Evolutionary conservation across 2,797 vertebrate genomes (phyloP), one percentile per base, ranked within the genome.

Genomic region (Babyrousa celebensis): DNA sequence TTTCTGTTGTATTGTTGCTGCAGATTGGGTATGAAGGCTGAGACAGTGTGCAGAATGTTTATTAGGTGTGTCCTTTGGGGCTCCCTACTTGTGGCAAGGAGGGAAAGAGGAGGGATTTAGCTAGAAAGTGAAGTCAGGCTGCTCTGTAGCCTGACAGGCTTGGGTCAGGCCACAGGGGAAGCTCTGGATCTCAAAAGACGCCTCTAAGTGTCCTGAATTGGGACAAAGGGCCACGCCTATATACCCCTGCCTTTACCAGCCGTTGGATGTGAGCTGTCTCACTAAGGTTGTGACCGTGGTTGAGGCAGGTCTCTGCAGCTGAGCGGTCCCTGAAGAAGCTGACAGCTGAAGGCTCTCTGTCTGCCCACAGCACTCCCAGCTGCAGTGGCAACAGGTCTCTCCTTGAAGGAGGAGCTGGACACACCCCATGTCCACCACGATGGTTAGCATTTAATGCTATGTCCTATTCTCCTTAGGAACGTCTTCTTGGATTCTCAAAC

Each of bases 401-500:
- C n/a, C 17, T 15, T 82, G 29, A 54, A 77, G 74, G 25, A 9
- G 67, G 65, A n/a, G 36, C 20, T 40, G 7, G 27, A 23, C 56
- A 1, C 36, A 56, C 20, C n/a, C 43, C 27, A 7, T 10, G 20
- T 80, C 54, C 15, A 54, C 8, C 29, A 21, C 12, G 29, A 23
- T 9, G 15, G 25, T 40, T 23, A 67, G 27, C 6, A 4, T 48
- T 72, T 92, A 85, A 84, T 54, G 4, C n/a, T 27, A 9, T 72
- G 27, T 40, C 27, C 29, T 85, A 12, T 23, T 93, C 40, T 63
- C 29, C 82, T 23, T 25, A 89, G 18, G 23, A 43, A 40, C 5
- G 77, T 79, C 86, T 85, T 11, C 52, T 60, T 84, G 62, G 67
- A 67, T 62, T 87, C 29, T 63, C 71, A 77, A 91, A 85, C 4